A percentile compares a stretch with the other conserved stretches of the same genome.
Evolutionary conservation across 1,140 invertebrate species (phyloP).

Genomic region (Lycorma delicatula): DNA sequence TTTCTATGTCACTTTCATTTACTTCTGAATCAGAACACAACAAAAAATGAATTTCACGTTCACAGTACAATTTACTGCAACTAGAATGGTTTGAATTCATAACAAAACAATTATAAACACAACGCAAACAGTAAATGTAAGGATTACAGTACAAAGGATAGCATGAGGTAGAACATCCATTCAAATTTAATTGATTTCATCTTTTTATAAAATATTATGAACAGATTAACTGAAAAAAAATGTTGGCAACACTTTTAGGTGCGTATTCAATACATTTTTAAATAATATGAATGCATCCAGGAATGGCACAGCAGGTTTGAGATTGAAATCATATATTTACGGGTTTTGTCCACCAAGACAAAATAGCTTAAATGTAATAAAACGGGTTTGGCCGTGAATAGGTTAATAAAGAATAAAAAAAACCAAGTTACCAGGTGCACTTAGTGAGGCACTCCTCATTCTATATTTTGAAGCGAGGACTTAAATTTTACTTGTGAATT

Average conservation of each 20-base stretch:
- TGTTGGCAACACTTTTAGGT: conserved; percentile 3
- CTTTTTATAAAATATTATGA: not conserved
- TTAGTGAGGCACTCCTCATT: too few relatives aligned
- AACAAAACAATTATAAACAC: not conserved
- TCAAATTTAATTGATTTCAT: not conserved
- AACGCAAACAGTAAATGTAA: not conserved
- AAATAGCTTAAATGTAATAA: not conserved
- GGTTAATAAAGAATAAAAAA: too few relatives aligned
- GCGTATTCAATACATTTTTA: not conserved
- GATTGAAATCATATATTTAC: too few relatives aligned
- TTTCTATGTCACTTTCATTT: conserved; percentile 1
- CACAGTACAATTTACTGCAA: not conserved
- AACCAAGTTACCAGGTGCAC: too few relatives aligned
- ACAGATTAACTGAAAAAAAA: not conserved
- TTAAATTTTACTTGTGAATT: too few relatives aligned
- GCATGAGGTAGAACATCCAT: not conserved
- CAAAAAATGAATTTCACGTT: conserved; percentile 6
- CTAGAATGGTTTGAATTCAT: conserved; percentile 1
- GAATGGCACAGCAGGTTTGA: not conserved
- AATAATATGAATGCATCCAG: not conserved
- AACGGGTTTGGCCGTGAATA: not conserved
- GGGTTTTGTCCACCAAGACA: not conserved
- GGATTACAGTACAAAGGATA: not conserved
- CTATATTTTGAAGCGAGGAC: too few relatives aligned
- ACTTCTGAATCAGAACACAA: not conserved